phyloP scores from a whole-genome alignment of 2,113 vertebrate genomes.

The Bufo bufo region DNA sequence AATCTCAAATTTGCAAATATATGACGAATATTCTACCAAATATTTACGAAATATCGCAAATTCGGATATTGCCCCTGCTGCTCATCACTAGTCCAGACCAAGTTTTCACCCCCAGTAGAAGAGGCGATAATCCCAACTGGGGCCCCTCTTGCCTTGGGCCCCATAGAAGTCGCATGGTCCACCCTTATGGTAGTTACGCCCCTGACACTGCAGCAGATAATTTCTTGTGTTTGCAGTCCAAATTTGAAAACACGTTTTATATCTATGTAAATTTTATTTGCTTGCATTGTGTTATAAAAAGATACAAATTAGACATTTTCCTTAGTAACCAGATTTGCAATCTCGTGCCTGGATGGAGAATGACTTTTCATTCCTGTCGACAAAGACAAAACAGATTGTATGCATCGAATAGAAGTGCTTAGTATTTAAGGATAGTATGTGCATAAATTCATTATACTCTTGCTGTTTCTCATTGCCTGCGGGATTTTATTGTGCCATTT shows the following conservation, averaged over 20 bases:
- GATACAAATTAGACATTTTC: neutral
- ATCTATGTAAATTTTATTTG: constrained; percentile 1
- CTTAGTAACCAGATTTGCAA: neutral
- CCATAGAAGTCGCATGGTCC: too few relatives aligned
- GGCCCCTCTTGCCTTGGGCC: too few relatives aligned
- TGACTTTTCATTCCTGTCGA: constrained; percentile 2
- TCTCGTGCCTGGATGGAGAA: constrained; percentile 6
- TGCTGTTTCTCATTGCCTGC: constrained; percentile 31
- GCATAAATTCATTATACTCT: constrained; percentile 26
- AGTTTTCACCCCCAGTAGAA: too few relatives aligned
- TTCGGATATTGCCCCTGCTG: too few relatives aligned
- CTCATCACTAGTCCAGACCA: too few relatives aligned
- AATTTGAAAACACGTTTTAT: neutral
- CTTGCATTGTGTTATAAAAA: neutral
- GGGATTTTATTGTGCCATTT: constrained; percentile 46
- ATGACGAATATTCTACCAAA: too few relatives aligned
- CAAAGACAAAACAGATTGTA: constrained; percentile 36
- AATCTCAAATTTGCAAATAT: too few relatives aligned
- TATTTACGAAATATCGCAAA: too few relatives aligned
- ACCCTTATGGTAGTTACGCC: too few relatives aligned
- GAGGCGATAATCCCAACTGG: too few relatives aligned
- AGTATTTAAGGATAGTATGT: constrained; percentile 45
- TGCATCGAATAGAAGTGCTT: constrained; percentile 22
- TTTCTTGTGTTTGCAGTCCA: neutral
- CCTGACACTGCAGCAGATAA: neutral